phyloP scores from a whole-genome alignment of 2,797 vertebrate species.

The Glyptemys insculpta region DNA sequence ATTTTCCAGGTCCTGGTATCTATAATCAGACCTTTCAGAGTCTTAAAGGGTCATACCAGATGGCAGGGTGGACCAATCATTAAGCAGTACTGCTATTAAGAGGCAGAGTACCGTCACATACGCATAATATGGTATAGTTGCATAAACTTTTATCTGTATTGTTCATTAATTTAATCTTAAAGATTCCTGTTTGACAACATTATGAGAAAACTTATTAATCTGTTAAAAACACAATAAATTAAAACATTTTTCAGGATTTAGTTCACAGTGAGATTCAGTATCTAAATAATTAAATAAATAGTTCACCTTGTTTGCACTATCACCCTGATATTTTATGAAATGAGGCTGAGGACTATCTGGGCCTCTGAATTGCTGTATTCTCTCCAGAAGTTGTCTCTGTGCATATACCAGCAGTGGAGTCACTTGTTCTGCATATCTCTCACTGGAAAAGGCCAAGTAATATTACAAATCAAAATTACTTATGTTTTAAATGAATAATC shows the following conservation, averaged over 20 bases:
- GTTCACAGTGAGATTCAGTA: background rate
- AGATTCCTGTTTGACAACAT: background rate
- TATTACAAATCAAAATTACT: background rate
- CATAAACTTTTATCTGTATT: background rate
- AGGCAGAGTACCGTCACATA: background rate
- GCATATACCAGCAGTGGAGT: conserved; percentile 90
- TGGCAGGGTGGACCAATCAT: background rate
- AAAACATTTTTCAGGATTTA: background rate
- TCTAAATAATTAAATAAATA: background rate
- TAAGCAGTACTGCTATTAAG: background rate
- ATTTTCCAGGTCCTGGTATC: background rate
- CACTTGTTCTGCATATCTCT: conserved; percentile 88
- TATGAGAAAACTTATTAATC: background rate
- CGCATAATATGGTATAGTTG: background rate
- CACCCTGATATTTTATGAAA: conserved; percentile 79
- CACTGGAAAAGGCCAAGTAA: conserved; percentile 79
- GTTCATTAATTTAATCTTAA: background rate
- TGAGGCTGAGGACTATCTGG: conserved; percentile 81
- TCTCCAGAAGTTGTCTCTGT: conserved; percentile 89
- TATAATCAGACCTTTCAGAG: background rate
- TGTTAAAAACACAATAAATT: background rate
- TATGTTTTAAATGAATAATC: background rate
- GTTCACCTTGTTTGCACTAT: conserved; percentile 83
- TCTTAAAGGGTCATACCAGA: background rate
- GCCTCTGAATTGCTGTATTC: conserved; percentile 78